These are phyloP conservation scores for Ctenopoma kingsleyae DNA, from an alignment of 2,797 vertebrate species.

Conservation along the genomic window DNA sequence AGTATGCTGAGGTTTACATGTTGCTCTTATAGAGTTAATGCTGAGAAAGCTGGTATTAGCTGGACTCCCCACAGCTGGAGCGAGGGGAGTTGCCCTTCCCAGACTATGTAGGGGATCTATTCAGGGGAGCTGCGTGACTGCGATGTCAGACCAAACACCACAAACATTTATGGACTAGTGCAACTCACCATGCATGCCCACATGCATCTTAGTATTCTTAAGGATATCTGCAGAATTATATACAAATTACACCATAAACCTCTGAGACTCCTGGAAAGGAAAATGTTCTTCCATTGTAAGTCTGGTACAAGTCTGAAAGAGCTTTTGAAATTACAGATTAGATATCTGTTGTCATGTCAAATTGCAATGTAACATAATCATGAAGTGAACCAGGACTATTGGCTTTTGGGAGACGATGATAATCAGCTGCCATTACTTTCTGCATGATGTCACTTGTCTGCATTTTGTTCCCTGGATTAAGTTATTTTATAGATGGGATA, in stretches of 20 bases:
- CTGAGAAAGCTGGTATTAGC: slow-evolving; percentile 65
- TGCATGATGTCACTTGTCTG: slow-evolving; percentile 31
- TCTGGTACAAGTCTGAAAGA: slow-evolving; percentile 28
- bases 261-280: slow-evolving; percentile 56
- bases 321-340: slow-evolving; percentile 35
- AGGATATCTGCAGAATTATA: slow-evolving; percentile 61
- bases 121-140: slow-evolving; percentile 63
- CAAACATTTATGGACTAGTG: slow-evolving; percentile 62
- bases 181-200: slow-evolving; percentile 35
- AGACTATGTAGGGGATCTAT: slow-evolving; percentile 63
- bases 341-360: slow-evolving; percentile 24
- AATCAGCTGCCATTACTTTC: slow-evolving; percentile 27
- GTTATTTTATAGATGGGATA: slow-evolving; percentile 8
- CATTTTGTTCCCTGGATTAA: slow-evolving; percentile 20
- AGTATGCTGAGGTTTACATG: slow-evolving; percentile 65
- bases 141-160: slow-evolving; percentile 66
- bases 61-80: slow-evolving; percentile 65
- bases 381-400: slow-evolving; percentile 32
- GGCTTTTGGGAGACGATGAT: slow-evolving; percentile 26
- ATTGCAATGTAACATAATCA: slow-evolving; percentile 30
- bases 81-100: slow-evolving; percentile 51
- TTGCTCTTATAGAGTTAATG: slow-evolving; percentile 56
- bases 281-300: slow-evolving; percentile 45
- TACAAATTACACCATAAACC: slow-evolving; percentile 70
- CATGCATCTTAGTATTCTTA: slow-evolving; percentile 43